phyloP scores from a whole-genome alignment of 2,797 vertebrate species.

The Crenuchus spilurus region DNA sequence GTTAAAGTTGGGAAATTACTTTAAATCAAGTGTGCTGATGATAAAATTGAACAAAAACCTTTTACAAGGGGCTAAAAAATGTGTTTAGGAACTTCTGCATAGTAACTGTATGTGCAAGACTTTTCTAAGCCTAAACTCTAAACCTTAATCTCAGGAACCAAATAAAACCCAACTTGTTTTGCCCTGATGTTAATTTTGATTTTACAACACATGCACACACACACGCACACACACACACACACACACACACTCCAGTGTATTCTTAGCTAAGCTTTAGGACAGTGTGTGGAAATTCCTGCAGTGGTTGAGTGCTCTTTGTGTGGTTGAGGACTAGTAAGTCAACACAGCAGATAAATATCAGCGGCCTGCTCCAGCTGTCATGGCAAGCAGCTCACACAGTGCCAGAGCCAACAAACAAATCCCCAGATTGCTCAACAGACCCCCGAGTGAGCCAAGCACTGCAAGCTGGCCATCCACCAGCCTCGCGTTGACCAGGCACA shows the following conservation, averaged over 20 bases:
- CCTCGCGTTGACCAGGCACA: constrained; percentile 38
- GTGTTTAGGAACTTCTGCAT: too few species aligned
- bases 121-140: too few species aligned
- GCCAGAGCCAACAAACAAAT: constrained; percentile 73
- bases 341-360: constrained; percentile 77
- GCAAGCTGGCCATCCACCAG: constrained; percentile 54
- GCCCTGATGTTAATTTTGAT: too few species aligned
- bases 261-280: constrained; percentile 63
- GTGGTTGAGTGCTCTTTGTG: constrained; percentile 53
- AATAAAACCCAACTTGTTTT: too few species aligned
- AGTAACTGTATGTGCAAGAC: too few species aligned
- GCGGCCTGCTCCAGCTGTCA: constrained; percentile 69
- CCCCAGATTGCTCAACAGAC: constrained; percentile 73
- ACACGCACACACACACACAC: constrained; percentile 14
- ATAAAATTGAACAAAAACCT: too few species aligned
- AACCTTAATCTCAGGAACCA: too few species aligned
- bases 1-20: too few species aligned
- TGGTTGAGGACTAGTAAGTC: constrained; percentile 67
- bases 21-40: too few species aligned
- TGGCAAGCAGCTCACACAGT: constrained; percentile 72
- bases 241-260: constrained; percentile 39
- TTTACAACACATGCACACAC: background rate
- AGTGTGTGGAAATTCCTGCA: constrained; percentile 66
- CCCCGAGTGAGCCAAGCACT: constrained; percentile 52
- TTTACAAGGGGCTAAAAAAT: too few species aligned